A percentile compares a stretch with the other conserved stretches of the same genome.
Conservation (phyloP, 2,113 vertebrate species). For the Caranx ignobilis region DNA sequence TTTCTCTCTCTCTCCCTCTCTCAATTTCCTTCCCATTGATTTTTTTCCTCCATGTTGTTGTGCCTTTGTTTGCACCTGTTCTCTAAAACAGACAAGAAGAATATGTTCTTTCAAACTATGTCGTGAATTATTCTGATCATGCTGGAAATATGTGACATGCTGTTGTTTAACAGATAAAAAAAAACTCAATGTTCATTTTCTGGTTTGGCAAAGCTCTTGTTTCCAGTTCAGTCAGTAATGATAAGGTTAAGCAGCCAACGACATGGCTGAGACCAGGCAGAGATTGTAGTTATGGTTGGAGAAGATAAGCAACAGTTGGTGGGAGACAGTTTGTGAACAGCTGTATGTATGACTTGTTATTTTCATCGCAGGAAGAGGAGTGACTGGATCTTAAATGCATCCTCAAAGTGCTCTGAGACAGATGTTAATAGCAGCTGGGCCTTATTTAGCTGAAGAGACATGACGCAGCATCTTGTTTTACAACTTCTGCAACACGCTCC, state of each 20-base stretch:
- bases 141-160: neutral
- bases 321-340: neutral
- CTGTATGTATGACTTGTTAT: neutral
- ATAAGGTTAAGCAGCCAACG: neutral
- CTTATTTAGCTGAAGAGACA: too few relatives aligned
- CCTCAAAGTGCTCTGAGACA: too few relatives aligned
- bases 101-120: too few relatives aligned
- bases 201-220: neutral
- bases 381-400: too few relatives aligned
- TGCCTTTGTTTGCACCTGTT: neutral
- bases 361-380: too few relatives aligned
- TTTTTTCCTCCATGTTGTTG: slow-evolving; percentile 18
- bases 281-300: neutral
- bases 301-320: neutral
- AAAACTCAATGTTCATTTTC: too few relatives aligned
- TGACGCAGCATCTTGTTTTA: neutral
- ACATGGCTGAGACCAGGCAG: neutral
- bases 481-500: neutral
- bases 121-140: too few relatives aligned
- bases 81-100: neutral
- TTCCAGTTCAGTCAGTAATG: neutral
- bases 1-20: neutral
- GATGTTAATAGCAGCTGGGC: too few relatives aligned
- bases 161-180: neutral
- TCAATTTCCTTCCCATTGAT: slow-evolving; percentile 59